Percentiles rank a stretch among this genome's conserved stretches.
Conservation (phyloP, 2,888 invertebrate species). For the Ormyrus thymus region DNA sequence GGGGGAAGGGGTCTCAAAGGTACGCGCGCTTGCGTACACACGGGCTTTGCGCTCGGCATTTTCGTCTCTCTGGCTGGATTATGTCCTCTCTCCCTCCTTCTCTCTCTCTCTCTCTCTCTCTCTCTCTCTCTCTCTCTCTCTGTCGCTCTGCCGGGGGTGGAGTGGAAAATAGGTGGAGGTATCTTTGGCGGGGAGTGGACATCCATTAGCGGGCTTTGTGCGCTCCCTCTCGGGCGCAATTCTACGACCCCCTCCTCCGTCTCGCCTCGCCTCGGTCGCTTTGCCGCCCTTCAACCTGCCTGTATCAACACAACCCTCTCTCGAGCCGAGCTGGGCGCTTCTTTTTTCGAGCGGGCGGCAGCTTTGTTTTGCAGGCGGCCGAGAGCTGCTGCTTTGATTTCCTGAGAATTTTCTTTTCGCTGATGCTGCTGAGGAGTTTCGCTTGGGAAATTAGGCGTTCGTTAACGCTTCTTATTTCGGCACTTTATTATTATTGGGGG, state of each 20-base stretch:
- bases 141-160: slow-evolving; percentile 28
- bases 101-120: slow-evolving; percentile 1
- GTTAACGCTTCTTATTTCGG: neutral
- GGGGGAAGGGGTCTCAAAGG: too few relatives aligned
- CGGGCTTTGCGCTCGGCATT: too few relatives aligned
- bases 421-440: neutral
- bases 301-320: slow-evolving; percentile 60
- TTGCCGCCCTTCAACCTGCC: slow-evolving; percentile 41
- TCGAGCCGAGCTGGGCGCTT: slow-evolving; percentile 53
- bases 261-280: neutral
- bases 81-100: slow-evolving; percentile 12
- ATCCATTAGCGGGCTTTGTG: slow-evolving; percentile 74
- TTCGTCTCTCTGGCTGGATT: slow-evolving; percentile 53
- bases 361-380: neutral
- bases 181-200: slow-evolving; percentile 73
- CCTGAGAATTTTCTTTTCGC: slow-evolving; percentile 40
- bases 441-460: neutral
- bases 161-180: slow-evolving; percentile 67
- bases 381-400: slow-evolving; percentile 44
- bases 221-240: slow-evolving; percentile 54
- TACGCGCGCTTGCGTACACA: too few relatives aligned
- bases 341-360: slow-evolving; percentile 28
- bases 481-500: neutral
- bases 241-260: slow-evolving; percentile 50
- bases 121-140: slow-evolving; percentile 26